phyloP scores from a whole-genome alignment of 2,888 invertebrate species.

The Keiferia lycopersicella region DNA sequence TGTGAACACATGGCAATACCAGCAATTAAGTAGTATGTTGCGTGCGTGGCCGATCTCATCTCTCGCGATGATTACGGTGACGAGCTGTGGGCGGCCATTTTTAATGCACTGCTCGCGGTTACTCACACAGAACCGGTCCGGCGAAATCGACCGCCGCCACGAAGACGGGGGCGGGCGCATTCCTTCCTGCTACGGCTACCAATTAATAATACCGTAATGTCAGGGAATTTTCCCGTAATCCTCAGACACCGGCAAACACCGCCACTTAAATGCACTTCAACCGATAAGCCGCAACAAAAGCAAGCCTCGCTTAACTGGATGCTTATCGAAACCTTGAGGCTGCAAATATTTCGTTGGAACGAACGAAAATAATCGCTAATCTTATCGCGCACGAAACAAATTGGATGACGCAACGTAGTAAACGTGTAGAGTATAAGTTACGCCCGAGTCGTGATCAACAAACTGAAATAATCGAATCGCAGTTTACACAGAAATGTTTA shows the following conservation, averaged over 20 bases:
- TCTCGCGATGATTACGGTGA: conserved; percentile 52
- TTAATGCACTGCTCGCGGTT: conserved; percentile 46
- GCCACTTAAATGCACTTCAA: conserved; percentile 27
- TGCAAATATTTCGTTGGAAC: conserved; percentile 35
- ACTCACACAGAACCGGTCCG: conserved; percentile 49
- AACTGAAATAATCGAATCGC: not conserved
- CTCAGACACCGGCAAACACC: conserved; percentile 23
- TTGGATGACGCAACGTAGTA: conserved; percentile 39
- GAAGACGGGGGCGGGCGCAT: conserved; percentile 37
- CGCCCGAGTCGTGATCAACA: not conserved
- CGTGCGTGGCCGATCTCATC: conserved; percentile 50
- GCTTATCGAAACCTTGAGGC: conserved; percentile 36
- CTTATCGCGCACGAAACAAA: conserved; percentile 40
- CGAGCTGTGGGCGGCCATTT: conserved; percentile 48
- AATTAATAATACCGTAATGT: conserved; percentile 31
- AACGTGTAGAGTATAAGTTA: not conserved
- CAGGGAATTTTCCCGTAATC: conserved; percentile 30
- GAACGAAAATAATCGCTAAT: conserved; percentile 39
- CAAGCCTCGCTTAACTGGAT: conserved; percentile 29
- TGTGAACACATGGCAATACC: conserved; percentile 49
- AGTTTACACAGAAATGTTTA: conserved; percentile 33
- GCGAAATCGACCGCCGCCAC: conserved; percentile 38
- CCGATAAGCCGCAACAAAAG: conserved; percentile 30
- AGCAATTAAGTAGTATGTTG: conserved; percentile 35
- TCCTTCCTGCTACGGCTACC: conserved; percentile 42